Evolutionary conservation across 2,113 vertebrate species (phyloP).

Genomic region (Pycnonotus jocosus): DNA sequence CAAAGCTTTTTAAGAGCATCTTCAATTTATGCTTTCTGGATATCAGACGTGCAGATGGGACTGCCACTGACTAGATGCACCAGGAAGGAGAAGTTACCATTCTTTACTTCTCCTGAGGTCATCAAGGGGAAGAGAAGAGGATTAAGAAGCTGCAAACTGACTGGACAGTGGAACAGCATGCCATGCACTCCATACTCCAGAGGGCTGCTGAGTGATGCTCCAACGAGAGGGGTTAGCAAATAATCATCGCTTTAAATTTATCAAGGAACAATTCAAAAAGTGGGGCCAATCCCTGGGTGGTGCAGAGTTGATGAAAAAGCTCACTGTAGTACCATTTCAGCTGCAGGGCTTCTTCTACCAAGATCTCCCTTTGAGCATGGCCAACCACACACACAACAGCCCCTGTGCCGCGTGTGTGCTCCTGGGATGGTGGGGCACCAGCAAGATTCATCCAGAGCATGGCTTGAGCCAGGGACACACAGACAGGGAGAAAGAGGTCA

Average conservation of each 20-base stretch:
- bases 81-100: neutral
- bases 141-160: neutral
- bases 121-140: neutral
- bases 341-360: neutral
- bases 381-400: accelerated
- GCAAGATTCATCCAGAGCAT: neutral
- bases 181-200: neutral
- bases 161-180: neutral
- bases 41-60: neutral
- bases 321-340: neutral
- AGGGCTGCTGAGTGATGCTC: neutral
- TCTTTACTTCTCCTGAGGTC: neutral
- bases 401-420: neutral
- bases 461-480: neutral
- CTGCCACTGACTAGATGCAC: neutral
- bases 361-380: neutral
- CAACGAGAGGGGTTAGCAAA: neutral
- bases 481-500: neutral
- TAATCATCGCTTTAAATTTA: neutral
- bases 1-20: neutral
- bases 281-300: accelerated
- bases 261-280: neutral
- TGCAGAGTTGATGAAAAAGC: neutral
- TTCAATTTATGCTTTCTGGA: neutral
- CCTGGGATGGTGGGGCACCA: neutral